Base-by-base conservation (phyloP, 1,140 invertebrate species). In the Drosophila parabipectinata region DNA sequence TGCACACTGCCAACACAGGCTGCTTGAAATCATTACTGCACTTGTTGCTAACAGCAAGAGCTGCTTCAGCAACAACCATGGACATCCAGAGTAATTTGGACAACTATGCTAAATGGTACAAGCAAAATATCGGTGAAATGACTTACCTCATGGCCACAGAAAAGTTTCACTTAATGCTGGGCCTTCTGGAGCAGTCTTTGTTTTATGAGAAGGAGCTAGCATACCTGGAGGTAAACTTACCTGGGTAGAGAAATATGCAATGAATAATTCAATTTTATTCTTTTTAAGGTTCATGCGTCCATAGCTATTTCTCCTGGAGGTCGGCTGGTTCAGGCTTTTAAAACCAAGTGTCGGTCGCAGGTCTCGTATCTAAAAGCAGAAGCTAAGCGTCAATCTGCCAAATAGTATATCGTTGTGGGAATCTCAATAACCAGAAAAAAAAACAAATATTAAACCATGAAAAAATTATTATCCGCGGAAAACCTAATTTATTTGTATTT, bases 101-200 rank as follows among this genome's bases (percentile, higher is more conserved):
- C 18, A 79, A 88, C 21, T 91, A 91, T 56, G 90, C 83, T 14
- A 67, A 90, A 37, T 91, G 90, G 90, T 91, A 91, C 37, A 91
- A 91, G 39, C 77, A 85, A 21, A 80, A 90, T 47, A 90, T 91
- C 50, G 79, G 84, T 12, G 90, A 91, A 77, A 91, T 91, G 84
- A 81, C 85, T 6, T 87, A 80, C 52, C n/a, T 66, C 3, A 48
- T 91, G 3, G 66, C 72, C 1, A n/a, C 47, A 3, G 81, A 87
- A n/a, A 72, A 81, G 34, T 91, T 91, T 63, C 78, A 90, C 26
- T 9, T 45, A 1, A 37, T 76, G 4, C 41, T 91, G 1, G 58
- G 68, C 12, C 50, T 90, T 12, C 39, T 91, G 3, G 74, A 89
- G 28, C 81, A 91, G 48, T 75, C 75, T 2, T 60, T 91, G 12